These are phyloP conservation scores for Notothenia coriiceps DNA, from an alignment of 2,113 vertebrate genomes.

Conservation along the genomic window DNA sequence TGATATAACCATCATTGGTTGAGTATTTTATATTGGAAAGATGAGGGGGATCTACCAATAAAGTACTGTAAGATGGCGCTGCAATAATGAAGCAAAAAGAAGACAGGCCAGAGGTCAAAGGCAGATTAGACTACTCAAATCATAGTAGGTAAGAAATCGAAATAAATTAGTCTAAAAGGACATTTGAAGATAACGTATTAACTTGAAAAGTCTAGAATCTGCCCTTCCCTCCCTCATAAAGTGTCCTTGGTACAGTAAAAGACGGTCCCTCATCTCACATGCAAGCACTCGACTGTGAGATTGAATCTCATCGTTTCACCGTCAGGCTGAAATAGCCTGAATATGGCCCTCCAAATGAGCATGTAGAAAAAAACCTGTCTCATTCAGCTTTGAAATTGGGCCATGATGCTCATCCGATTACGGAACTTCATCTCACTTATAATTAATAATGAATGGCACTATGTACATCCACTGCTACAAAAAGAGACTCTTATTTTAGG, in stretches of 20 bases:
- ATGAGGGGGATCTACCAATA: background rate
- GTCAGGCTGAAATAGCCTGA: slow-evolving; percentile 33
- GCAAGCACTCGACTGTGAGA: slow-evolving; percentile 50
- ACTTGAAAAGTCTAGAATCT: background rate
- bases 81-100: background rate
- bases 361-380: background rate
- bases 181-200: slow-evolving; percentile 3
- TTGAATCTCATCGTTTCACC: slow-evolving; percentile 44
- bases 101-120: slow-evolving; percentile 10
- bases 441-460: slow-evolving; percentile 21
- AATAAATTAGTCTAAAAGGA: background rate
- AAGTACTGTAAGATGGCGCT: background rate
- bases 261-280: slow-evolving; percentile 32
- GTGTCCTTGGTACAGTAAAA: slow-evolving; percentile 32
- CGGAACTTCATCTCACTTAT: background rate
- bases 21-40: background rate
- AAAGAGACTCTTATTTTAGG: background rate
- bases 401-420: slow-evolving; percentile 7
- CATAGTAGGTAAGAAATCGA: background rate
- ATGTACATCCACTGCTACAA: background rate
- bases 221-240: slow-evolving; percentile 9
- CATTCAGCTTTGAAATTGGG: slow-evolving; percentile 30
- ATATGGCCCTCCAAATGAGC: background rate
- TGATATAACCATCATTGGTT: background rate
- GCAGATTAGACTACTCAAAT: background rate